Evolutionary conservation across 1,140 invertebrate species (phyloP), one percentile per base, ranked within the genome.

Genomic region (Heterodera schachtii): DNA sequence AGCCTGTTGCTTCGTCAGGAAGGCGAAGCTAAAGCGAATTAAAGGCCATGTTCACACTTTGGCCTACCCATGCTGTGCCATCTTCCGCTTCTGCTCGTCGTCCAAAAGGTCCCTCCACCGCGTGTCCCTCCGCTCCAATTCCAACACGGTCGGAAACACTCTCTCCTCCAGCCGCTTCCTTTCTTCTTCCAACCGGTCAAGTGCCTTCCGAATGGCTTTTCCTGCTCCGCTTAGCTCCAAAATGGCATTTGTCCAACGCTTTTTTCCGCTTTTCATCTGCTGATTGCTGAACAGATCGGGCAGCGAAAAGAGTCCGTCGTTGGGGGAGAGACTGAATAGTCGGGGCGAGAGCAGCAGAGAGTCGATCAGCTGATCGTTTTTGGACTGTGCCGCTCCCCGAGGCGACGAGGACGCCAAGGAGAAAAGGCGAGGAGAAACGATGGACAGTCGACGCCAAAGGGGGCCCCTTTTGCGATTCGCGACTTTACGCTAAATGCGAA

Each of bases 341-440:
- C 73, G 60, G n/a, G 79, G 79, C 3, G 79, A 81, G 44, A 81
- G 75, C 19, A 79, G 67, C 57, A 64, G 3, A 64, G 57, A 13
- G 0, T 64, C 57, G 16, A 5, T 64, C 57, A 64, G 49, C 49
- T 52, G 16, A 64, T 64, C 57, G 2, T 64, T 64, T 64, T 64
- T 64, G 11, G 57, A 19, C 1, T 13, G 16, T 79, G 70, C 19
- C 79, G 57, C 64, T 31, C 11, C 44, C 73, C 67, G 75, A 21
- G 49, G 2, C 44, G 46, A 80, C 13, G 31, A 46, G 13, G 41
- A 60, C 21, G 70, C n/a, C 60, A 81, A 46, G 6, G 70, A 64
- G 49, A 81, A 81, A n/a, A 81, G 46, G 21, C 79, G 79, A 8
- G 79, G 79, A 19, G 79, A 81, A 49, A 81, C 21, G 13, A 81